phyloP scores from a whole-genome alignment of 2,888 invertebrate genomes.

The Tubiluchus corallicola region DNA sequence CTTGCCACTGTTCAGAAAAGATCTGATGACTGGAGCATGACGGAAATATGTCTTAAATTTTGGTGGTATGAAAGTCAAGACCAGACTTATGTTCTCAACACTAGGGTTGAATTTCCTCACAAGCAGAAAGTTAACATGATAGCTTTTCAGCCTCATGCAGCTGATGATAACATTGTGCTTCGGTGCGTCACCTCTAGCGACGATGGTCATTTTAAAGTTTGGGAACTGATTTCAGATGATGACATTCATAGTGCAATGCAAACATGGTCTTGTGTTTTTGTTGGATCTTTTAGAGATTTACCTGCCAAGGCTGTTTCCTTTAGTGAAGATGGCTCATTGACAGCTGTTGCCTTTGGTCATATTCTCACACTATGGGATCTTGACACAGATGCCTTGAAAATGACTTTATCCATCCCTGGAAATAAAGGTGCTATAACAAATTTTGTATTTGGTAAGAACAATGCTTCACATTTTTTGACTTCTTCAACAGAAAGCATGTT shows the following conservation, averaged over 20 bases:
- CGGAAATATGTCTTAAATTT: slow-evolving; percentile 52
- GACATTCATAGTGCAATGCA: slow-evolving; percentile 20
- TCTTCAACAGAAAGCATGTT: slow-evolving; percentile 15
- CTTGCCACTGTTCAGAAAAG: slow-evolving; percentile 41
- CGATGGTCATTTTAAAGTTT: slow-evolving; percentile 50
- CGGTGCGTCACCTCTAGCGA: slow-evolving; percentile 46
- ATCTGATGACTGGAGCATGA: slow-evolving; percentile 37
- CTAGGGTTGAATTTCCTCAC: slow-evolving; percentile 52
- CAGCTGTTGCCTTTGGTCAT: slow-evolving; percentile 47
- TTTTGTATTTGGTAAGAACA: slow-evolving; percentile 39
- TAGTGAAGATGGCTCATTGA: slow-evolving; percentile 52
- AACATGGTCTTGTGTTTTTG: slow-evolving; percentile 46
- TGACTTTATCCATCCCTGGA: slow-evolving; percentile 34
- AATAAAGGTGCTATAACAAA: slow-evolving; percentile 26
- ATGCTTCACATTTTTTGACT: slow-evolving; percentile 36
- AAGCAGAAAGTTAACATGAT: slow-evolving; percentile 39
- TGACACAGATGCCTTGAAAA: slow-evolving; percentile 39
- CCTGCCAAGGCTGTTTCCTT: slow-evolving; percentile 41
- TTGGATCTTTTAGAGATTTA: slow-evolving; percentile 42
- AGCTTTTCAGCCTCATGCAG: slow-evolving; percentile 37
- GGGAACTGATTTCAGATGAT: slow-evolving; percentile 39
- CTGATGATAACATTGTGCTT: slow-evolving; percentile 19
- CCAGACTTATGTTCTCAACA: slow-evolving; percentile 48
- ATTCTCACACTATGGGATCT: slow-evolving; percentile 49
- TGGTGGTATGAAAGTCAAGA: slow-evolving; percentile 42